A percentile compares a stretch with the other conserved stretches of the same genome.
Conservation (phyloP, 2,113 vertebrate genomes). For the Gavia stellata region DNA sequence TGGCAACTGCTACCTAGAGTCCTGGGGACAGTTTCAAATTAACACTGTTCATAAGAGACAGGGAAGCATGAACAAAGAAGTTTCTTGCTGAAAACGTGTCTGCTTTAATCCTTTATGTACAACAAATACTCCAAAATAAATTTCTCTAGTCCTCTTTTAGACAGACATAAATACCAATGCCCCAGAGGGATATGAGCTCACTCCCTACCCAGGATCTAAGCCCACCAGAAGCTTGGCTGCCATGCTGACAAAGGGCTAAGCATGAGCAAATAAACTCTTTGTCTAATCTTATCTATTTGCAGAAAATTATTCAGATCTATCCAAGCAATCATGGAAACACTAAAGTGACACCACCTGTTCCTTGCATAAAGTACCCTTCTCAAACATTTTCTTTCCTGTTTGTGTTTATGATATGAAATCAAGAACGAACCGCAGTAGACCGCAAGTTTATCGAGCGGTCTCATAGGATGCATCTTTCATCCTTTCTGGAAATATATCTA, state of each 20-base stretch:
- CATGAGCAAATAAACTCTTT: neutral
- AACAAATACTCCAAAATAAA: neutral
- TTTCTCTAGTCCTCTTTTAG: neutral
- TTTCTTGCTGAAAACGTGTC: neutral
- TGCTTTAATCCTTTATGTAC: neutral
- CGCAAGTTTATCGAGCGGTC: neutral
- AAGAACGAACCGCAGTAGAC: neutral
- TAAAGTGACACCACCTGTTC: neutral
- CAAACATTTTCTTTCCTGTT: neutral
- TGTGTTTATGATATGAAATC: neutral
- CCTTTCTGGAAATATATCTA: neutral
- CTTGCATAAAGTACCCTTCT: neutral
- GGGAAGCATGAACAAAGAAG: neutral
- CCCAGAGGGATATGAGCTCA: neutral
- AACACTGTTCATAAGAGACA: neutral
- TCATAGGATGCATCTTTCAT: neutral
- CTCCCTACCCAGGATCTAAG: neutral
- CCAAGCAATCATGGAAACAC: neutral
- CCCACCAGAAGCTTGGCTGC: neutral
- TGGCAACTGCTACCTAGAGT: neutral
- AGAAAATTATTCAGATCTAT: neutral
- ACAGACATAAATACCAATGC: neutral
- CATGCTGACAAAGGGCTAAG: neutral
- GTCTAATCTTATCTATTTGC: neutral
- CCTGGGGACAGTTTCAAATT: neutral